Evolutionary conservation across 2,113 vertebrate genomes (phyloP).

Genomic region (Geothlypis trichas): DNA sequence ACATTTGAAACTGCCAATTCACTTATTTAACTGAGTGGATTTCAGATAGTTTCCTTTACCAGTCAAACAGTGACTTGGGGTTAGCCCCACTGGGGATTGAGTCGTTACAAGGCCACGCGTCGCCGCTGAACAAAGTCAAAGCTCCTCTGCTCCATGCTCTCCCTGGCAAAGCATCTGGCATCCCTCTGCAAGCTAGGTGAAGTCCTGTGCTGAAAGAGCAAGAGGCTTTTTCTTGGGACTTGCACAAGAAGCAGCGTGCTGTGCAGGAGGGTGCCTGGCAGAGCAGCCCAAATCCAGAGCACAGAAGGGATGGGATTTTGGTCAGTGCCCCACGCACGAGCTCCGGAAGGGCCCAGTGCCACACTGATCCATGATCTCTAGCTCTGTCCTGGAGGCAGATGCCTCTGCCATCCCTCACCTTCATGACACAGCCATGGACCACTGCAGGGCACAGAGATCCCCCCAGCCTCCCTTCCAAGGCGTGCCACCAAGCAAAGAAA

Average conservation of each 20-base stretch:
- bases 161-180: neutral
- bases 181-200: neutral
- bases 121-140: neutral
- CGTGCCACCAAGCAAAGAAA: neutral
- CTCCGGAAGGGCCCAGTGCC: neutral
- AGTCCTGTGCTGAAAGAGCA: rapidly evolving
- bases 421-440: neutral
- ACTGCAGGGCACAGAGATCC: rapidly evolving
- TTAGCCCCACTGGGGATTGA: slow-evolving; percentile 51
- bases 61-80: slow-evolving; percentile 62
- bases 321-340: rapidly evolving
- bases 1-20: slow-evolving; percentile 55
- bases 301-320: neutral
- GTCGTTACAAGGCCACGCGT: neutral
- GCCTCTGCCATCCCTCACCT: neutral
- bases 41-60: slow-evolving; percentile 53
- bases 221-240: neutral
- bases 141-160: neutral
- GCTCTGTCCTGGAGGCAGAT: neutral
- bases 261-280: neutral
- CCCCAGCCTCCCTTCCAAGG: neutral
- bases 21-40: slow-evolving; percentile 48
- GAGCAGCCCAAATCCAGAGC: neutral
- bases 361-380: neutral
- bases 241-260: neutral